Evolutionary conservation across 1,140 invertebrate genomes (phyloP), one percentile per base, ranked within the genome.

Genomic region (Zeugodacus cucurbitae): DNA sequence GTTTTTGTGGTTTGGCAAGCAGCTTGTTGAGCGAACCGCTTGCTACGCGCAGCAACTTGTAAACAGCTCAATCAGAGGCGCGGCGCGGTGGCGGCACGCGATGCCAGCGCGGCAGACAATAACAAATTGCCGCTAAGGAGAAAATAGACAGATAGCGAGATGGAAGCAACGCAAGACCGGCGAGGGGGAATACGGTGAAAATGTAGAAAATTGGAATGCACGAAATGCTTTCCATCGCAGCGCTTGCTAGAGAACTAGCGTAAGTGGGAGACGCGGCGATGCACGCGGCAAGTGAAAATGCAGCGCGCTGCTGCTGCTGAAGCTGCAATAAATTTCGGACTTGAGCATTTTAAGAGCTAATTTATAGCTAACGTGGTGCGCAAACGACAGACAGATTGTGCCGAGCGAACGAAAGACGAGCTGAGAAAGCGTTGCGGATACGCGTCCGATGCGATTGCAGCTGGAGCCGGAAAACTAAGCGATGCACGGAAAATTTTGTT

Each of bases 311-410:
- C 34, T 67, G 64, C 1, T 32, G 64, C n/a, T 67, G 37, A 78
- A 20, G 41, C 74, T 82, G 34, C 44, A 82, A 82, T 82, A 82
- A 82, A 82, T 82, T 82, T 82, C 26, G 41, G 41, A 48, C 41
- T 82, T 10, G 17, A 48, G 44, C 74, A 37, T 82, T 82, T 48
- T 48, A 26, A 48, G 74, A 48, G n/a, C 74, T 82, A 82, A 82
- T 82, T 82, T 82, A 82, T 82, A 82, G 41, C 74, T 48, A 48
- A 82, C 22, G 74, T 48, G n/a, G 41, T 26, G 41, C n/a, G 41
- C 41, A 29, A 48, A 29, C 41, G 74, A 82, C 41, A 82, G 74
- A n/a, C n/a, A 29, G 41, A 48, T 41, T 26, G 74, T 3, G 10
- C n/a, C n/a, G 74, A 1, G 34, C 14, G 41, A 44, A 82, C 20